Evolutionary conservation across 2,113 vertebrate species (phyloP), one percentile per base, ranked within the genome.

Genomic region (Oryzias melastigma): DNA sequence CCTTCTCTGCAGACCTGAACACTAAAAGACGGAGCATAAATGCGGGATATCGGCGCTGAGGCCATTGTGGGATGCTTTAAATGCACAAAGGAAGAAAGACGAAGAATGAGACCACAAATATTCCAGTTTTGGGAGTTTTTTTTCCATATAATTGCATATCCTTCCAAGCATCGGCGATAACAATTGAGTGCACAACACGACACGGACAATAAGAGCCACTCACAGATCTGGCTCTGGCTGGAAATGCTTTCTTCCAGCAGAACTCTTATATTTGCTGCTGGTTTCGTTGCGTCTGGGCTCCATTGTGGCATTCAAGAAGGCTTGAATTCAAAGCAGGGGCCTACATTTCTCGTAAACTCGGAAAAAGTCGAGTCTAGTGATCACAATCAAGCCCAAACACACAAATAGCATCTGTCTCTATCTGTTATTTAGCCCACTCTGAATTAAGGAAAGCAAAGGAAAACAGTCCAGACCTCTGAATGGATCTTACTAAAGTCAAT

Each of bases 361-460:
- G 47, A 50, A 58, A 55, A 71, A 62, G 62, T 51, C 43, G 67
- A 71, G 67, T 58, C 54, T 61, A 62, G 70, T 58, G 75, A 80
- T 85, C 75, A 80, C 78, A 80, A 75, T 84, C 75, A 78, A 35
- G 62, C 65, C 53, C 47, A 48, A 25, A 76, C 71, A 79, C 62
- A 65, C 75, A 55, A 60, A 83, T 62, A 27, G 58, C 56, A 22
- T 62, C 63, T 45, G 29, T 82, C 63, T 71, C 61, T 52, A 71
- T 84, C 58, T 43, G 63, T 75, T 75, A 69, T 73, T 82, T 51
- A 74, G 61, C 27, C 78, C 62, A 71, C 68, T 77, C 76, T 71
- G 62, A 83, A 80, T 81, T 44, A 80, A 59, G 50, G 58, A 65
- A 65, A 68, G 63, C 53, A 57, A 70, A 53, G 57, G 52, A 64